Conservation (phyloP, 2,797 vertebrate species). For the Geotria australis region DNA sequence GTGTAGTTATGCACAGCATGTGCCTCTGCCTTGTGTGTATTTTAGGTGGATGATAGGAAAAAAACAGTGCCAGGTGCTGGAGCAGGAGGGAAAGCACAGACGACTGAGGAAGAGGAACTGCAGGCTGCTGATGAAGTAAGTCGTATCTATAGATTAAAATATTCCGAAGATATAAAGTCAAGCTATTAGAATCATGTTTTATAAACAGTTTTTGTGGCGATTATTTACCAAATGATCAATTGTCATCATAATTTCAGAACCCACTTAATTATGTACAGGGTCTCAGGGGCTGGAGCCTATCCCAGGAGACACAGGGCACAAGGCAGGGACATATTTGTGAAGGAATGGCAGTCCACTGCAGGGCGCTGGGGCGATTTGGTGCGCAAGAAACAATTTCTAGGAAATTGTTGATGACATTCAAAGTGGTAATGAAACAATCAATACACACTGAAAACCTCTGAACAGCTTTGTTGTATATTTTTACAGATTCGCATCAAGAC, state of each 20-base stretch:
- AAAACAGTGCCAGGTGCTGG: constrained; percentile 8
- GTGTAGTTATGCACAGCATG: background rate
- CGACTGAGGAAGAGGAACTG: constrained; percentile 39
- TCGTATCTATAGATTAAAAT: background rate
- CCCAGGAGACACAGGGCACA: too few species aligned
- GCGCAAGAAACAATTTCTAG: too few species aligned
- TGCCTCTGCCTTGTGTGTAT: background rate
- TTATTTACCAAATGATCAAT: too few species aligned
- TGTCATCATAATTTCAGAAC: too few species aligned
- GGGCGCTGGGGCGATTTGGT: too few species aligned
- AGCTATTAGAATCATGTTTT: background rate
- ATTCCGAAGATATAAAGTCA: background rate
- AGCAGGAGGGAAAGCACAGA: constrained; percentile 16
- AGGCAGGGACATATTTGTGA: too few species aligned
- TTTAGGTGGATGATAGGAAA: constrained; percentile 35
- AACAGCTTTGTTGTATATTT: background rate
- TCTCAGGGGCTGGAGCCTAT: too few species aligned
- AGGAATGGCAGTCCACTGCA: too few species aligned
- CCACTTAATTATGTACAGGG: too few species aligned
- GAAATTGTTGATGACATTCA: too few species aligned
- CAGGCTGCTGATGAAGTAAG: constrained; percentile 57
- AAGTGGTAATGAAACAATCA: too few species aligned
- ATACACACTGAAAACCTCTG: background rate
- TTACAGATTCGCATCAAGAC: constrained; percentile 41
- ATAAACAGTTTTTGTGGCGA: too few species aligned